Base-by-base conservation (phyloP, 2,888 invertebrate genomes). In the Drosophila subsilvestris region DNA sequence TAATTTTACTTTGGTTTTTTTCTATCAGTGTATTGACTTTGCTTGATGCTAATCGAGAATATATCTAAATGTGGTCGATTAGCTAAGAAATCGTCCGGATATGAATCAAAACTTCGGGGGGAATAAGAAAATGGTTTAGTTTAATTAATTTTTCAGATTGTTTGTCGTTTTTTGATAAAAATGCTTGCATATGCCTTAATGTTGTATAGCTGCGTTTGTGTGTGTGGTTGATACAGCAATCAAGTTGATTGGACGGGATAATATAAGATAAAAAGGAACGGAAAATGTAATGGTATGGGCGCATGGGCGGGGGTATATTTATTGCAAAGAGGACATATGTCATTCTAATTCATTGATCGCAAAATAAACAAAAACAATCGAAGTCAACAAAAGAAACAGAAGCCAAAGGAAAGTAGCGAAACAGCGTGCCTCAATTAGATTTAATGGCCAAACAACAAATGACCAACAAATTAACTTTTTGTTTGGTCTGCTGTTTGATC, bases 381-480 rank as follows among this genome's bases (percentile, higher is more conserved):
- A 69, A 77, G 53, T 57, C 55, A 56, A 48, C 67, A 61, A 62
- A 57, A 45, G 27, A 42, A 43, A 53, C 65, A 20, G 42, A 17
- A 49, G 45, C 27, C 10, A 47, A 51, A 22, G 17, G 9, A 14
- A 43, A 51, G 49, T 51, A 44, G 45, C 32, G 17, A 71, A 61
- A 76, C 60, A 74, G 53, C 74, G 66, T 74, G 74, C 48, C 76
- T 79, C 86, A 88, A 88, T 89, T 82, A 79, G 82, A 78, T 76
- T 80, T 84, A 80, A 89, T 79, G 78, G 78, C 80, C 80, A 88
- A 88, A 84, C 75, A 86, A 84, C 78, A 89, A 88, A 88, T 88
- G 88, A 88, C 85, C 88, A 88, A 80, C 88, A 84, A 88, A 89
- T 88, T 80, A 86, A 86, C 86, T 89, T 78, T 82, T 79, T 88